Percentiles rank a stretch among this genome's conserved stretches.
phyloP scores from a whole-genome alignment of 2,113 vertebrate species.

The Triplophysa dalaica region DNA sequence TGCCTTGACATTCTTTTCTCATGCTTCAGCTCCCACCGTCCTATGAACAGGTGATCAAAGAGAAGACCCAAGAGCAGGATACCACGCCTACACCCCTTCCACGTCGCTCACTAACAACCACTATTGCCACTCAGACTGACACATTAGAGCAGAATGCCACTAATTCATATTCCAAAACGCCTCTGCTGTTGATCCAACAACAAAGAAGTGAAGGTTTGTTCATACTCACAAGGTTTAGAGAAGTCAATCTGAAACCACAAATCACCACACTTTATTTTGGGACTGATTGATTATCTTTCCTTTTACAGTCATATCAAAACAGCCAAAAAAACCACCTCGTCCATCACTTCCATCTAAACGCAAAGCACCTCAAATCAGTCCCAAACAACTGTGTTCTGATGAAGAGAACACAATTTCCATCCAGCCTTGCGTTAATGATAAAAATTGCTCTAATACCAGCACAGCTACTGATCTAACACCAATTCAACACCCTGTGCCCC shows the following conservation, averaged over 20 bases:
- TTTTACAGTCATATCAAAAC: background rate
- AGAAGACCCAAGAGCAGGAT: constrained; percentile 86
- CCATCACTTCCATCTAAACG: background rate
- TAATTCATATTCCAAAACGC: constrained; percentile 63
- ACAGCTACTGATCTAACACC: constrained; percentile 2
- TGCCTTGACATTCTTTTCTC: constrained; percentile 48
- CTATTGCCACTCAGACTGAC: constrained; percentile 88
- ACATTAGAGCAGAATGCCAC: constrained; percentile 72
- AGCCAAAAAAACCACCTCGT: constrained; percentile 20
- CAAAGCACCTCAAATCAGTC: background rate
- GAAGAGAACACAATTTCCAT: background rate
- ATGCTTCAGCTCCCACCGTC: constrained; percentile 85
- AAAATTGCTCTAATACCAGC: constrained; percentile 22
- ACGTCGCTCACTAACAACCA: constrained; percentile 71
- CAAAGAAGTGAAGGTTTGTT: constrained; percentile 3
- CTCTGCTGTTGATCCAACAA: constrained; percentile 60
- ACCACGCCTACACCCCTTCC: constrained; percentile 76
- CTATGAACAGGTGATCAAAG: constrained; percentile 93
- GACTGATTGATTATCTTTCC: background rate
- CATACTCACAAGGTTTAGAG: background rate
- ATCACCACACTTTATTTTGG: background rate
- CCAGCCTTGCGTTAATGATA: background rate
- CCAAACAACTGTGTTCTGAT: background rate
- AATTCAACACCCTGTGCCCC: constrained; percentile 79
- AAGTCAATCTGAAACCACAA: background rate